A percentile compares a stretch with the other conserved stretches of the same genome.
phyloP scores from a whole-genome alignment of 2,888 invertebrate species.

The Eucera pruinosa region DNA sequence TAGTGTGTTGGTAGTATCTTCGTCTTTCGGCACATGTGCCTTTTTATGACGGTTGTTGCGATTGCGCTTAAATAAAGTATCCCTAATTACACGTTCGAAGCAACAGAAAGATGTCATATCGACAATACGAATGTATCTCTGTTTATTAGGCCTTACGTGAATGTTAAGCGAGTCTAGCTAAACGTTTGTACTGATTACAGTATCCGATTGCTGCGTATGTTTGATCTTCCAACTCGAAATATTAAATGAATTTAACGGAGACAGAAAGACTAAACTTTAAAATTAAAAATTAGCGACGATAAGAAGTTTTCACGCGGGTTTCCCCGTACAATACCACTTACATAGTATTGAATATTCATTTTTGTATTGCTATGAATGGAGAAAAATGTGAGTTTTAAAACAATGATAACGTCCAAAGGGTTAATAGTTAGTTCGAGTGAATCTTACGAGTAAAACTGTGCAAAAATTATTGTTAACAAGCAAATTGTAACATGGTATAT shows the following conservation, averaged over 20 bases:
- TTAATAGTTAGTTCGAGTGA: neutral
- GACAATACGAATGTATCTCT: conserved; percentile 28
- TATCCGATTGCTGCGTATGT: conserved; percentile 23
- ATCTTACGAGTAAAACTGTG: conserved; percentile 18
- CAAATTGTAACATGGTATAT: conserved; percentile 22
- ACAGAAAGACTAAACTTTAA: neutral
- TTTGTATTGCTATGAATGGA: neutral
- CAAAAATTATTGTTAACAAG: conserved; percentile 33
- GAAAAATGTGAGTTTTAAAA: neutral
- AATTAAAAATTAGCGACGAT: conserved; percentile 9
- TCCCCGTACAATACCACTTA: neutral
- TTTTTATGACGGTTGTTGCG: conserved; percentile 67
- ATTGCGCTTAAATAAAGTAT: conserved; percentile 77
- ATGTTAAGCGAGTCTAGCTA: conserved; percentile 51
- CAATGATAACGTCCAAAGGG: neutral
- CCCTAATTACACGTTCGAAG: conserved; percentile 62
- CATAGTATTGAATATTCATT: neutral
- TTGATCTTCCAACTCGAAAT: conserved; percentile 5
- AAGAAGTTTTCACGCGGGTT: neutral
- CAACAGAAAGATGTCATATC: conserved; percentile 62
- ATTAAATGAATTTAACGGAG: conserved; percentile 1
- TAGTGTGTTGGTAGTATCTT: conserved; percentile 57
- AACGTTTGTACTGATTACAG: conserved; percentile 48
- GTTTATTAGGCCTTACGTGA: conserved; percentile 60
- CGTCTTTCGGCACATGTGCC: conserved; percentile 32